Evolutionary conservation across 2,797 vertebrate species (phyloP).

Genomic region (Gallinago stenura): DNA sequence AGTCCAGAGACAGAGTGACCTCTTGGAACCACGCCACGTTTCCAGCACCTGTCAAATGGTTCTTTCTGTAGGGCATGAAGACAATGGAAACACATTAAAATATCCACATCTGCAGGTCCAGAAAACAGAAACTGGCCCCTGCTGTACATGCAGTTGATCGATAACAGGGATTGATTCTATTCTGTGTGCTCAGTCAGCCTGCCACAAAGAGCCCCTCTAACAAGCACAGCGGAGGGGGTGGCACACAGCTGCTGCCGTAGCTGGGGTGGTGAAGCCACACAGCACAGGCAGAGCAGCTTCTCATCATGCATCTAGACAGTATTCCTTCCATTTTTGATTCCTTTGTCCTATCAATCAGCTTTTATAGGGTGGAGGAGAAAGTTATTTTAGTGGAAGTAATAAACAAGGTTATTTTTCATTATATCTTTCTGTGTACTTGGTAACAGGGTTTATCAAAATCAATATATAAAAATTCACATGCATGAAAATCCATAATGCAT

Average conservation of each 20-base stretch:
- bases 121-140: not conserved
- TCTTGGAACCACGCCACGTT: not conserved
- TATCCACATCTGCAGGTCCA: not conserved
- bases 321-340: not conserved
- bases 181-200: constrained; percentile 2
- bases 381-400: not conserved
- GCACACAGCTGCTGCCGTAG: not conserved
- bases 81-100: constrained; percentile 30
- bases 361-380: not conserved
- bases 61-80: constrained; percentile 20
- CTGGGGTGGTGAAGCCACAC: not conserved
- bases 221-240: not conserved
- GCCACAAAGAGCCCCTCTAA: not conserved
- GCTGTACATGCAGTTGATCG: not conserved
- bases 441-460: not conserved
- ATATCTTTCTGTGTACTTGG: not conserved
- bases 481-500: not conserved
- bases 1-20: constrained; percentile 4
- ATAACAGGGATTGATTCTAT: not conserved
- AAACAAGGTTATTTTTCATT: not conserved
- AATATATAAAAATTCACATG: not conserved
- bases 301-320: not conserved
- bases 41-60: constrained; percentile 44
- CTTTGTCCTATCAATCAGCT: not conserved
- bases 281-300: not conserved